phyloP scores from a whole-genome alignment of 2,888 invertebrate genomes.

The Scaptomyza tumidula region DNA sequence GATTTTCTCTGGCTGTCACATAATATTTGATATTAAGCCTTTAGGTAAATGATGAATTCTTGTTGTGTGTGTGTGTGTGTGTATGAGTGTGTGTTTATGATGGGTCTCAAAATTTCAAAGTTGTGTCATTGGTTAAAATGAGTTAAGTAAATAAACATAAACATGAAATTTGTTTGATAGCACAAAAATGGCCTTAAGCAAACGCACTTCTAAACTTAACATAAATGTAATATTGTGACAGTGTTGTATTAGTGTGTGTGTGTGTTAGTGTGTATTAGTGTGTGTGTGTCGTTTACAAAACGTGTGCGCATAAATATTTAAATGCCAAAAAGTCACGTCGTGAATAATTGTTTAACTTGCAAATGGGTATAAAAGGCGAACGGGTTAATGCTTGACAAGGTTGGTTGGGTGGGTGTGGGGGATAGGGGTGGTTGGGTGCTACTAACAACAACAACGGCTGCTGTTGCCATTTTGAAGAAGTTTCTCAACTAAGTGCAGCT shows the following conservation, averaged over 20 bases:
- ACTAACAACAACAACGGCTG: conserved; percentile 20
- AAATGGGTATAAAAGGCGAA: conserved; percentile 12
- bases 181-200: conserved; percentile 18
- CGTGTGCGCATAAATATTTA: conserved; percentile 75
- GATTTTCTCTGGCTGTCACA: too few relatives aligned
- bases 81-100: conserved; percentile 19
- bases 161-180: conserved; percentile 18
- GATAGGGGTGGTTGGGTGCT: conserved; percentile 10
- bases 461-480: conserved; percentile 69
- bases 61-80: background rate
- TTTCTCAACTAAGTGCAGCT: conserved; percentile 76
- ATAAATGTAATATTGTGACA: conserved; percentile 55
- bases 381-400: conserved; percentile 22
- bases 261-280: conserved; percentile 14
- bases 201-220: conserved; percentile 23
- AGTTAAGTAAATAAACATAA: conserved; percentile 21
- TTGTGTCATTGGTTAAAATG: conserved; percentile 3
- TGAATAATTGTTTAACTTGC: conserved; percentile 75
- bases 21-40: too few relatives aligned
- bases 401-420: background rate
- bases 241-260: conserved; percentile 22
- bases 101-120: conserved; percentile 12
- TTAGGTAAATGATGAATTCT: too few relatives aligned
- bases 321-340: conserved; percentile 79
- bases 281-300: conserved; percentile 46